These are phyloP conservation scores for Lasiurus cinereus DNA, from an alignment of 2,113 vertebrate species.

Conservation along the genomic window DNA sequence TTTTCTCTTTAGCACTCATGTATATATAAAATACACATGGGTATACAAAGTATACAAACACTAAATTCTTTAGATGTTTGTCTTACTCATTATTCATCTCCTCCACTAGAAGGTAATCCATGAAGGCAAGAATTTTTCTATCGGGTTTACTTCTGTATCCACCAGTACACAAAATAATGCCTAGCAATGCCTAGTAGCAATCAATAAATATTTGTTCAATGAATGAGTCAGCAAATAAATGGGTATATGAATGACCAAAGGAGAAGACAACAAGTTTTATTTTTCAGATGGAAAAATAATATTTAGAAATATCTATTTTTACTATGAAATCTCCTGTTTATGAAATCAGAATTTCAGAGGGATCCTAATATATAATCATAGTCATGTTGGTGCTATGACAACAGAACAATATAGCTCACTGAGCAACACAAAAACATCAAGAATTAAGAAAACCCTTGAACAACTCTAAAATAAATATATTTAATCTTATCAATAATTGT, in stretches of 20 bases:
- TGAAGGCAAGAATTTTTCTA: not conserved
- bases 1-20: not conserved
- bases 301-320: constrained; percentile 11
- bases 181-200: not conserved
- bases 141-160: constrained; percentile 16
- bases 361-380: not conserved
- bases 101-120: not conserved
- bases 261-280: not conserved
- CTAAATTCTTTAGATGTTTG: not conserved
- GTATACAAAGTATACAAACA: not conserved
- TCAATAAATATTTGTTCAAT: constrained; percentile 42
- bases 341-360: not conserved
- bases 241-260: not conserved
- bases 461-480: not conserved
- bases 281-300: constrained; percentile 37
- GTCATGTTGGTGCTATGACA: not conserved
- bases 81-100: not conserved
- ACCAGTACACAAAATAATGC: not conserved
- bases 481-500: constrained; percentile 13
- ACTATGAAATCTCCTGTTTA: not conserved
- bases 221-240: not conserved
- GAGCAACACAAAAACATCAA: not conserved
- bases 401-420: not conserved
- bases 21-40: not conserved
- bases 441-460: not conserved